These are phyloP conservation scores for Sanderia malayensis DNA, from an alignment of 30 jellyfish, hydroid and myxozoan species.

Conservation along the genomic window DNA sequence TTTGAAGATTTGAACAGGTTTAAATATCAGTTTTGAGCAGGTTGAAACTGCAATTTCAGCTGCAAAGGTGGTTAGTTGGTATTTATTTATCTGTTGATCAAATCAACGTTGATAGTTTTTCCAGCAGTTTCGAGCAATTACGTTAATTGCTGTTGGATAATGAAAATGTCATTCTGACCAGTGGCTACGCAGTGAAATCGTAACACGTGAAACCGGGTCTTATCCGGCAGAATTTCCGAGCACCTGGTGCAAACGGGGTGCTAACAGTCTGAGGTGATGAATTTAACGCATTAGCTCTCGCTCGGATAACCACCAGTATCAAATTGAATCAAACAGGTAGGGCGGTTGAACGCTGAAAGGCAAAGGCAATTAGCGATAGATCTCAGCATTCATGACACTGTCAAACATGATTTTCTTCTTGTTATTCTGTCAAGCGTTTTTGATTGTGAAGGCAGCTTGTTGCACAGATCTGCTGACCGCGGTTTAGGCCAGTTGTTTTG, in stretches of 20 bases:
- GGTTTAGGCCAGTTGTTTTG: too few relatives aligned
- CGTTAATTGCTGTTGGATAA: background rate
- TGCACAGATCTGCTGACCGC: too few relatives aligned
- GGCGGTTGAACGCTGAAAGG: background rate
- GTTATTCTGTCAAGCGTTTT: too few relatives aligned
- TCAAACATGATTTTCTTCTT: too few relatives aligned
- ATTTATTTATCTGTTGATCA: too few relatives aligned
- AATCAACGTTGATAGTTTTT: too few relatives aligned
- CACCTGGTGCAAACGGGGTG: constrained; percentile 2
- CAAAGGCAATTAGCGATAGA: background rate
- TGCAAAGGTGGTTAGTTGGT: too few relatives aligned
- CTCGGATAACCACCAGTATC: background rate
- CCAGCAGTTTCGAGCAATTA: background rate
- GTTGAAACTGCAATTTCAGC: too few relatives aligned
- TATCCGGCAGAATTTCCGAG: constrained; percentile 5
- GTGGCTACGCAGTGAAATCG: background rate
- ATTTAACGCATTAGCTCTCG: constrained; percentile 1
- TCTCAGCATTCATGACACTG: constrained; percentile 2
- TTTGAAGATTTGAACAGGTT: too few relatives aligned
- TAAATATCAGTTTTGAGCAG: too few relatives aligned
- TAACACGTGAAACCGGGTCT: background rate
- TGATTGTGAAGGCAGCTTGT: too few relatives aligned
- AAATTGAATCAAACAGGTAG: constrained; percentile 3
- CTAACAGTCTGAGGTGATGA: background rate
- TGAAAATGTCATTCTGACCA: background rate